Evolutionary conservation across 2,113 vertebrate genomes (phyloP).

Genomic region (Xenopus borealis): DNA sequence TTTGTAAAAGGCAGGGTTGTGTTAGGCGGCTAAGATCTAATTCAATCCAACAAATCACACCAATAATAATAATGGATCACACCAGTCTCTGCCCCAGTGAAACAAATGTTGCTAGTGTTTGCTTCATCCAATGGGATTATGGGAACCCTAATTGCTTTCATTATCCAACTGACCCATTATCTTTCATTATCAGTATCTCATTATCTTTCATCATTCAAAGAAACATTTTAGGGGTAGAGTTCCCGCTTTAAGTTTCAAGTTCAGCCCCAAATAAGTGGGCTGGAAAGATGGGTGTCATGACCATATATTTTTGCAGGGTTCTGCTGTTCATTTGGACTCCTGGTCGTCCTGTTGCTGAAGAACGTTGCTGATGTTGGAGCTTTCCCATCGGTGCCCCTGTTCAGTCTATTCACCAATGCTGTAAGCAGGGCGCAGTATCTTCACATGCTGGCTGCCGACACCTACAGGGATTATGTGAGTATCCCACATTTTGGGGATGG

Average conservation of each 20-base stretch:
- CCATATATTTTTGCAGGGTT: conserved; percentile 52
- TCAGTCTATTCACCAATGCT: conserved; percentile 74
- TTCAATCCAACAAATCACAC: too few relatives aligned
- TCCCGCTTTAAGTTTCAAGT: too few relatives aligned
- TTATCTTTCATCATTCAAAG: too few relatives aligned
- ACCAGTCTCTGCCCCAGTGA: too few relatives aligned
- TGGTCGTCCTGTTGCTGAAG: conserved; percentile 60
- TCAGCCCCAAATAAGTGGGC: background rate
- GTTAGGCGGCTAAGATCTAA: too few relatives aligned
- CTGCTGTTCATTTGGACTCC: conserved; percentile 55
- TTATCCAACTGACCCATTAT: too few relatives aligned
- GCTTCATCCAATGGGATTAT: too few relatives aligned
- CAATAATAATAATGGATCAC: too few relatives aligned
- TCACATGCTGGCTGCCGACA: conserved; percentile 75
- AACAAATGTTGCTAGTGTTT: too few relatives aligned
- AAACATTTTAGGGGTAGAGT: too few relatives aligned
- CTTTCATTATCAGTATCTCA: too few relatives aligned
- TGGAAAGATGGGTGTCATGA: background rate
- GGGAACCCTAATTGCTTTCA: too few relatives aligned
- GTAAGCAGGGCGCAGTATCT: conserved; percentile 74
- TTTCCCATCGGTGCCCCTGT: conserved; percentile 68
- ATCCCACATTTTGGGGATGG: background rate
- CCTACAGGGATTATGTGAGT: conserved; percentile 81
- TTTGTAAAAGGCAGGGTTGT: conserved; percentile 34
- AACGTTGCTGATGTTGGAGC: conserved; percentile 56